A percentile compares a stretch with the other conserved stretches of the same genome.
Evolutionary conservation across 2,888 invertebrate species (phyloP).

Genomic region (Acanthosepion pharaonis): DNA sequence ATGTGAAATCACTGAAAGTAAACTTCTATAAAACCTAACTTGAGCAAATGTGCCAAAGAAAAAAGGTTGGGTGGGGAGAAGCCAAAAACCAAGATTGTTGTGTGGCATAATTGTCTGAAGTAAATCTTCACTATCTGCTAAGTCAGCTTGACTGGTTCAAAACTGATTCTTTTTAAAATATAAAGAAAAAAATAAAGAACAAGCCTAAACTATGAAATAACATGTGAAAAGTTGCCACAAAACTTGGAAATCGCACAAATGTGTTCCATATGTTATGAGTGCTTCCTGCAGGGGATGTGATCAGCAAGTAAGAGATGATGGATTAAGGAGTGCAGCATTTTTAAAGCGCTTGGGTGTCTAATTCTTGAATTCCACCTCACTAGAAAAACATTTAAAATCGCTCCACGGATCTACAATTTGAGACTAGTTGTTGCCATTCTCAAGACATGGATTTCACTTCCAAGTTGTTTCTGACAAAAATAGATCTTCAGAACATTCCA

Average conservation of each 20-base stretch:
- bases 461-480: not conserved
- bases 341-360: not conserved
- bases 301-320: not conserved
- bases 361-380: not conserved
- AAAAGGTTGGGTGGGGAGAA: not conserved
- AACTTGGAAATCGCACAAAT: slow-evolving; percentile 11
- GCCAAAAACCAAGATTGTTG: not conserved
- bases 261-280: slow-evolving; percentile 10
- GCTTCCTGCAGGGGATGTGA: slow-evolving; percentile 33
- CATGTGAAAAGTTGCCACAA: not conserved
- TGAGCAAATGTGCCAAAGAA: not conserved
- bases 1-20: not conserved
- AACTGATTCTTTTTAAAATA: not conserved
- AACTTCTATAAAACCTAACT: not conserved
- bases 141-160: slow-evolving; percentile 9
- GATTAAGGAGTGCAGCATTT: slow-evolving; percentile 33
- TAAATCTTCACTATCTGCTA: slow-evolving; percentile 14
- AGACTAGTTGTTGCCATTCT: not conserved
- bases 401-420: slow-evolving; percentile 7
- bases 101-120: slow-evolving; percentile 33
- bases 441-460: no score
- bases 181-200: not conserved
- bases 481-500: not conserved
- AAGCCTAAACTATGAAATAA: not conserved
- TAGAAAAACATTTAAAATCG: not conserved